Conservation (phyloP, 2,113 vertebrate genomes). For the Leptodactylus fuscus region DNA sequence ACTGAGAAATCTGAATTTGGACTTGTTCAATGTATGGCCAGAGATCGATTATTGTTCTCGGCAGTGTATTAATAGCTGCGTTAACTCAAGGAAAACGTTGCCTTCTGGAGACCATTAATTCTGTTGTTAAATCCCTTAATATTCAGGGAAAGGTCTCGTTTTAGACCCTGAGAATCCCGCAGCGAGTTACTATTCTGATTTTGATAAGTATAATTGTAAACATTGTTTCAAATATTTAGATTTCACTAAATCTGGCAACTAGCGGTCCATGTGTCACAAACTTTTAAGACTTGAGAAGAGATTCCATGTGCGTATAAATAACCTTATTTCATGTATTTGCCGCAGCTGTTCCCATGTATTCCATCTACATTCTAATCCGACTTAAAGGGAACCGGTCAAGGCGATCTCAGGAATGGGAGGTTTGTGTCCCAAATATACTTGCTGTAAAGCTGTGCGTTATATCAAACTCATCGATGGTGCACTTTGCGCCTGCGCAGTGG, state of each 20-base stretch:
- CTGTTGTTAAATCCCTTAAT: slow-evolving; percentile 52
- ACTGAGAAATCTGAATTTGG: not conserved
- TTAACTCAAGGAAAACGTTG: slow-evolving; percentile 23
- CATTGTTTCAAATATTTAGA: slow-evolving; percentile 54
- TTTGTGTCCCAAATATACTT: too few relatives aligned
- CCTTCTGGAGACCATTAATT: slow-evolving; percentile 53
- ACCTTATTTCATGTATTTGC: not conserved
- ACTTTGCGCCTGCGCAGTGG: too few relatives aligned
- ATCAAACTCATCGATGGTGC: too few relatives aligned
- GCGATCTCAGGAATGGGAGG: too few relatives aligned
- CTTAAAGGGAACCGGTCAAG: not conserved
- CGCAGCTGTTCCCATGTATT: slow-evolving; percentile 27
- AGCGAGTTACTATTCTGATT: slow-evolving; percentile 45
- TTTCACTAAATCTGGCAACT: slow-evolving; percentile 49
- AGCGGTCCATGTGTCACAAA: slow-evolving; percentile 37
- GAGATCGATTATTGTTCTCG: not conserved
- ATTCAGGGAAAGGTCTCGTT: slow-evolving; percentile 28
- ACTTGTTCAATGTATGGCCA: not conserved
- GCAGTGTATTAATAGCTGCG: slow-evolving; percentile 6
- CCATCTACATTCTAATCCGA: not conserved
- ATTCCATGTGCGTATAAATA: slow-evolving; percentile 48
- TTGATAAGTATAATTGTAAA: slow-evolving; percentile 43
- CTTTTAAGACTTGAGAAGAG: slow-evolving; percentile 31
- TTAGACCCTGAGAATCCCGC: slow-evolving; percentile 40
- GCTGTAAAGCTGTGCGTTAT: too few relatives aligned